phyloP scores from a whole-genome alignment of 64 coral and sea anemone species.

The Actinia tenebrosa region DNA sequence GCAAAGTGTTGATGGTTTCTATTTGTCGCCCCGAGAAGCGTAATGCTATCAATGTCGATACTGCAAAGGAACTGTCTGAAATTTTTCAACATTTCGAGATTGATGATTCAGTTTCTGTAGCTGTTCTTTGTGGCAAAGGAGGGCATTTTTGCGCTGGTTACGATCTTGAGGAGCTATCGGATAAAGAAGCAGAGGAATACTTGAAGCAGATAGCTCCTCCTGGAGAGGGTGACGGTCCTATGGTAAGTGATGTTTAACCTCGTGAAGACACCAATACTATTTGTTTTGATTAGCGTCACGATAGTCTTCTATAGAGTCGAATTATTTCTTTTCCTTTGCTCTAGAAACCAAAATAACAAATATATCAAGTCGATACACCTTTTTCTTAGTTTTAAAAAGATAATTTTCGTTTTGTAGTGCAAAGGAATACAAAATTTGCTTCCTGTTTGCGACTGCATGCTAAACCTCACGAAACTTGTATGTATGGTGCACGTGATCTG shows the following conservation, averaged over 20 bases:
- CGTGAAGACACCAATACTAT: not conserved
- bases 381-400: not conserved
- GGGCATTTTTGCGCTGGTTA: constrained; percentile 85
- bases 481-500: not conserved
- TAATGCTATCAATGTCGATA: constrained; percentile 82
- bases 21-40: constrained; percentile 93
- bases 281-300: not conserved
- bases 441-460: not conserved
- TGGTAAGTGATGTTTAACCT: constrained; percentile 44
- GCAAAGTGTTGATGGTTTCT: constrained; percentile 65
- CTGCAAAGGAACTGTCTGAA: constrained; percentile 59
- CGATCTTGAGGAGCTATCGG: constrained; percentile 74
- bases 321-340: not conserved
- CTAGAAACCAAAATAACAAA: not conserved
- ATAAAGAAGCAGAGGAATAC: constrained; percentile 37
- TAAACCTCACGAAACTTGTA: not conserved
- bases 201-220: constrained; percentile 39
- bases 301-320: not conserved
- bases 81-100: constrained; percentile 74
- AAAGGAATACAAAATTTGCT: not conserved
- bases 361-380: not conserved
- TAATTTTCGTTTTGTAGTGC: not conserved
- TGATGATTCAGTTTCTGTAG: constrained; percentile 71
- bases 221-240: constrained; percentile 74
- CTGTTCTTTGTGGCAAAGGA: constrained; percentile 79